These are phyloP conservation scores for Sarcophaga rosellei DNA, from an alignment of 2,888 invertebrate genomes.

Conservation along the genomic window DNA sequence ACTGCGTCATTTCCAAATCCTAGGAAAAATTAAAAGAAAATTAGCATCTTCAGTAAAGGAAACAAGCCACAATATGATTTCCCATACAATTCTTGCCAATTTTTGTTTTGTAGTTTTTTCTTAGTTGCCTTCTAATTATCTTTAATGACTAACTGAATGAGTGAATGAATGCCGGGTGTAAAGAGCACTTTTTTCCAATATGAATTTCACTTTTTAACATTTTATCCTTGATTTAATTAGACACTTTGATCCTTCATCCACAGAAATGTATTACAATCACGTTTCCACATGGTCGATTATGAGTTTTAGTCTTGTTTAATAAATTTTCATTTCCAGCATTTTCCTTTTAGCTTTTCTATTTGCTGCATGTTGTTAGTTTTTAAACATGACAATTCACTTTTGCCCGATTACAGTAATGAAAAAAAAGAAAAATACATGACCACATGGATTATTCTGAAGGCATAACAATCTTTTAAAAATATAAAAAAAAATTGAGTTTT, in stretches of 20 bases:
- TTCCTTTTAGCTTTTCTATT: conserved; percentile 27
- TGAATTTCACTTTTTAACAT: conserved; percentile 42
- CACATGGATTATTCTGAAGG: too few relatives aligned
- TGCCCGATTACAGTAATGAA: neutral
- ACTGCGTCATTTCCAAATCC: too few relatives aligned
- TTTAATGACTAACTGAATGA: neutral
- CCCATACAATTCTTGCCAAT: too few relatives aligned
- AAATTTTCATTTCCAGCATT: neutral
- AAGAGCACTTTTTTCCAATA: conserved; percentile 38
- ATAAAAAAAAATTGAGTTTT: too few relatives aligned
- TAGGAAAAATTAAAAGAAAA: too few relatives aligned
- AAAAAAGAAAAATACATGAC: neutral
- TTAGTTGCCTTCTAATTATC: neutral
- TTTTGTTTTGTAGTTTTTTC: neutral
- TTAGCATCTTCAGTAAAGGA: too few relatives aligned
- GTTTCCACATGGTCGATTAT: conserved; percentile 58
- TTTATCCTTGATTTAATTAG: conserved; percentile 62
- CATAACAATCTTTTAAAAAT: too few relatives aligned
- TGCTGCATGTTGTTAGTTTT: conserved; percentile 27
- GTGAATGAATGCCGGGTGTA: neutral
- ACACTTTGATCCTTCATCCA: conserved; percentile 57
- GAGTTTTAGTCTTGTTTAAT: conserved; percentile 42
- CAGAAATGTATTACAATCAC: conserved; percentile 60
- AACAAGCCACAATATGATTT: too few relatives aligned
- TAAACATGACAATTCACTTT: conserved; percentile 61